Base-by-base conservation (phyloP, 2,113 vertebrate species). In the Onychostoma macrolepis region DNA sequence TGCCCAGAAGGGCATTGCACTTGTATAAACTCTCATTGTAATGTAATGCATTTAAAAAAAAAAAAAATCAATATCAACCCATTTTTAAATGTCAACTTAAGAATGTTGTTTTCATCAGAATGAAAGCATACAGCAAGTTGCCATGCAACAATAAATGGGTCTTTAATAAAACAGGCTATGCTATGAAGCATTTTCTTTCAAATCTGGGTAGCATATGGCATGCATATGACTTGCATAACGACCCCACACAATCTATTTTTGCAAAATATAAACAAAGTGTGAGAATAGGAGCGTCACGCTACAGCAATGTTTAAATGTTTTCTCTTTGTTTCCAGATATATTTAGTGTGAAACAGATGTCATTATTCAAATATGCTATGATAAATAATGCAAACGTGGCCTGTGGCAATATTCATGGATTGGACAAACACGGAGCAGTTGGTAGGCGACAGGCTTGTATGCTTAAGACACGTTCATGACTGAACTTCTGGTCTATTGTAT, bases 221-320 rank as follows among this genome's bases (percentile, higher is more conserved):
- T 56, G 48, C 48, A n/a, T 56, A 3, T 45, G 41, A 28, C 12
- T 67, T 67, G 12, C 10, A 38, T 74, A 43, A 43, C 72, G 28
- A 45, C 11, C 11, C 24, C 72, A 76, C 41, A 8, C 41, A 28
- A 75, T 45, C 72, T 45, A 26, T 26, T 45, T 45, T 26, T 41
- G 13, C 11, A 17, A 76, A 28, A 76, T 48, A 48, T 45, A 76
- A 76, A 76, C 72, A 26, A 75, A 45, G 72, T 45, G 41, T 75
- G 41, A 75, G 72, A 75, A 75, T 76, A 76, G 72, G 24, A 76
- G 41, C 41, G 0, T 76, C 72, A 76, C 72, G 41, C 72, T 28
- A 76, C 11, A 76, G 48, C 15, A 12, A 21, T 36, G 28, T 12
- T 50, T 50, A 17, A 77, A 26, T 3, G 6, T 2, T 45, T 12